These are phyloP conservation scores for Mormyrops boulengeri DNA, from an alignment of 2,797 vertebrate species.

Conservation along the genomic window DNA sequence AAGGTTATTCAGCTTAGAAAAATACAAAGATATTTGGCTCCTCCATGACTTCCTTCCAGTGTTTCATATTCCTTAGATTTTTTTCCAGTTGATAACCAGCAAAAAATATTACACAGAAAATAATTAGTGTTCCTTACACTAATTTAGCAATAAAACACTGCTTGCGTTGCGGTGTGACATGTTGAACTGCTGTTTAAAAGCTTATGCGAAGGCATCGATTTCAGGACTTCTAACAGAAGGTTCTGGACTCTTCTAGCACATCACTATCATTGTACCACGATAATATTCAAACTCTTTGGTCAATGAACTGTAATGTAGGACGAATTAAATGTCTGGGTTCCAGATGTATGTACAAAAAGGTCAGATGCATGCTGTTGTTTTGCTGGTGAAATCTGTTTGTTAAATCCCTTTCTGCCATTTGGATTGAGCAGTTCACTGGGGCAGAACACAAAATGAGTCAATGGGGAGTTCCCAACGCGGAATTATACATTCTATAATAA, in stretches of 20 bases:
- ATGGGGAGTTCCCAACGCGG: background rate
- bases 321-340: background rate
- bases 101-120: background rate
- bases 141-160: background rate
- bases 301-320: background rate
- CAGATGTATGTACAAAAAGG: background rate
- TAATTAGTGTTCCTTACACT: background rate
- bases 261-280: background rate
- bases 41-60: background rate
- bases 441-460: background rate
- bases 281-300: background rate
- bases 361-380: background rate
- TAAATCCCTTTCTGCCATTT: background rate
- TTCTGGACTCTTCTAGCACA: background rate
- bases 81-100: background rate
- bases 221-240: background rate
- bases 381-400: background rate
- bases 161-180: background rate
- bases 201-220: background rate
- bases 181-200: background rate
- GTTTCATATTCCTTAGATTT: background rate
- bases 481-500: slow-evolving; percentile 3
- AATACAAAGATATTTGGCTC: background rate
- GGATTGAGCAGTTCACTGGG: background rate
- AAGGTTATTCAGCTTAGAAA: background rate